These are phyloP conservation scores for Syrista parreyssii DNA, from an alignment of 2,888 invertebrate genomes.

Conservation along the genomic window DNA sequence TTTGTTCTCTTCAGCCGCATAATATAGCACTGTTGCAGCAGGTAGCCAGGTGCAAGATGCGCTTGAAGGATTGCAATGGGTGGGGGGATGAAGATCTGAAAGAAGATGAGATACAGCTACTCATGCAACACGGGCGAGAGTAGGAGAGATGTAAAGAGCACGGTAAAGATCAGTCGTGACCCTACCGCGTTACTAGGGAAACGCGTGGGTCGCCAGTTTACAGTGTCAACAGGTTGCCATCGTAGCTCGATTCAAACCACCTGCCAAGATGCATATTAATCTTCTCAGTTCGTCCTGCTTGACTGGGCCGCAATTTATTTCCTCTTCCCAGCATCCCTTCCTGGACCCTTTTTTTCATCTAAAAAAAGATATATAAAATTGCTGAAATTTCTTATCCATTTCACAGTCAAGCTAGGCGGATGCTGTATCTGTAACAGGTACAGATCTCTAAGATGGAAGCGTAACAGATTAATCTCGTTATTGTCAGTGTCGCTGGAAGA, in stretches of 20 bases:
- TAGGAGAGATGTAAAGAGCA: slow-evolving; percentile 20
- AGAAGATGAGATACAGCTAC: slow-evolving; percentile 25
- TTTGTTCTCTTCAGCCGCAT: neutral
- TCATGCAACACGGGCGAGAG: slow-evolving; percentile 23
- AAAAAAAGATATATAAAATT: too few relatives aligned
- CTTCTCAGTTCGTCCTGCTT: neutral
- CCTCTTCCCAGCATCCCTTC: neutral
- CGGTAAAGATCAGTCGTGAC: slow-evolving; percentile 1
- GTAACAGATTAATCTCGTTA: too few relatives aligned
- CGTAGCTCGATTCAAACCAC: slow-evolving; percentile 4
- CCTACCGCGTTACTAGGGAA: slow-evolving; percentile 9
- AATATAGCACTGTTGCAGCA: slow-evolving; percentile 23
- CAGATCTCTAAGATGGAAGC: too few relatives aligned
- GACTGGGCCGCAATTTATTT: neutral
- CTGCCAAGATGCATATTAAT: slow-evolving; percentile 14
- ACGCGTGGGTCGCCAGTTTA: slow-evolving; percentile 16
- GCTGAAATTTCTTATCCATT: too few relatives aligned
- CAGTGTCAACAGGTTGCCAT: slow-evolving; percentile 11
- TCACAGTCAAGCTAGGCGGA: too few relatives aligned
- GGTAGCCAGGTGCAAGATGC: slow-evolving; percentile 55
- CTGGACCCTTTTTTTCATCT: neutral
- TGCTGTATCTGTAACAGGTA: too few relatives aligned
- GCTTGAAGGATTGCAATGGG: slow-evolving; percentile 22
- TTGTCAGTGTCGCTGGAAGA: too few relatives aligned
- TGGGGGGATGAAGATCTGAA: slow-evolving; percentile 17